Evolutionary conservation across 2,888 invertebrate species (phyloP), one percentile per base, ranked within the genome.

Genomic region (Heteromyza rotundicornis): DNA sequence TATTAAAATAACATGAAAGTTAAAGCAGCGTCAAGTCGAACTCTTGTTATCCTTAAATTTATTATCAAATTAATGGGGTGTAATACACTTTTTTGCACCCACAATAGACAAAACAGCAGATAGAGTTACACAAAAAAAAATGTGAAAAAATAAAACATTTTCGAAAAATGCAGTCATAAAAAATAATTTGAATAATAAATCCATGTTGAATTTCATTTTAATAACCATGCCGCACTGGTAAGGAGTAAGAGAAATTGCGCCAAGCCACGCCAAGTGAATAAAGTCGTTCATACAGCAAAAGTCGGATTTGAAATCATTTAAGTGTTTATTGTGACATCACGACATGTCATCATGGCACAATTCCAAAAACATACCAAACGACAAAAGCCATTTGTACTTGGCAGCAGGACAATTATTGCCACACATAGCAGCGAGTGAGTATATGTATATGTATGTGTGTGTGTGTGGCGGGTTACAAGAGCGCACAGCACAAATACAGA

Each of bases 351-450:
- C 47, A 47, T 47, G 47, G 47, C 47, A 47, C 19, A 17, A 20
- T 47, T 47, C 47, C 47, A 47, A 47, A 20, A 3, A 17, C 7
- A 47, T 3, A 8, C 47, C 19, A 44, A 16, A 24, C 22, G 51
- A 53, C 53, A 24, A 54, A 24, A 40, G 52, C 47, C 55, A 53
- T 55, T 60, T 55, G 57, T 57, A 53, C 27, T 52, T 57, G 61
- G 61, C 61, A 61, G 57, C 47, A 47, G 17, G 17, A 52, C 52
- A 57, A 47, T 57, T 57, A 61, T 57, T 57, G 32, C 32, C 17
- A n/a, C 19, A 35, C 50, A 36, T 2, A n/a, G 20, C 12, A 23
- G 27, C 10, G 27, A 7, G 27, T 27, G 27, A 7, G 27, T 27
- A 27, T 27, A 10, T 27, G 27, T 27, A 10, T 27, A 27, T 27